Percentiles rank a stretch among this genome's conserved stretches.
Evolutionary conservation across 2,113 vertebrate genomes (phyloP).

Genomic region (Arenaria interpres): DNA sequence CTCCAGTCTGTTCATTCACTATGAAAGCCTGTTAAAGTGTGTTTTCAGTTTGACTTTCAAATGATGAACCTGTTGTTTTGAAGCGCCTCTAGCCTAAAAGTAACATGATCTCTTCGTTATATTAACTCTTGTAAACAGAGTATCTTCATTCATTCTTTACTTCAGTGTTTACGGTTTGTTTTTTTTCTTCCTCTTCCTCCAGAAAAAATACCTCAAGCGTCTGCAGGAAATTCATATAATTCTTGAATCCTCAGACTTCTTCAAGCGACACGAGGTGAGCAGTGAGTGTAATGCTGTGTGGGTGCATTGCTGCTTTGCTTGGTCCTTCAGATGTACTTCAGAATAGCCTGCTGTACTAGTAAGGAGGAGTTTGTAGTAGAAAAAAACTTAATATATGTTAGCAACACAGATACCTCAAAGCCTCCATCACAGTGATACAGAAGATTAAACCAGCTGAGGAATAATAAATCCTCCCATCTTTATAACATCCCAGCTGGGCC

Average conservation of each 20-base stretch:
- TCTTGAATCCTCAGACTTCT: conserved; percentile 91
- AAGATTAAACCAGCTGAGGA: neutral
- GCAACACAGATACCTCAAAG: neutral
- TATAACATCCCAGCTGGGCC: neutral
- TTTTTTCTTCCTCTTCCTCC: neutral
- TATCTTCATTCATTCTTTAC: neutral
- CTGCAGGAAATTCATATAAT: conserved; percentile 87
- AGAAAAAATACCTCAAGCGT: conserved; percentile 89
- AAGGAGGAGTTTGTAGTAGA: neutral
- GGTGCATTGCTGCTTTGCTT: neutral
- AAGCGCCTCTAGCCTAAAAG: neutral
- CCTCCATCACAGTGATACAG: neutral
- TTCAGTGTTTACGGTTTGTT: neutral
- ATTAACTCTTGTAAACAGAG: neutral
- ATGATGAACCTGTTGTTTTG: neutral
- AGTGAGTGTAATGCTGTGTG: neutral
- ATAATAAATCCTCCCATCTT: neutral
- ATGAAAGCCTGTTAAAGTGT: neutral
- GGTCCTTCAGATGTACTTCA: neutral
- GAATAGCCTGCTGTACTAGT: neutral
- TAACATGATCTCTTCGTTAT: neutral
- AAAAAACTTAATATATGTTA: neutral
- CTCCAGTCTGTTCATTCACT: neutral
- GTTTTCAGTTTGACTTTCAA: neutral
- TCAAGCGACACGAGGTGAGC: conserved; percentile 92